A percentile compares a stretch with the other conserved stretches of the same genome.
Evolutionary conservation across 2,113 vertebrate species (phyloP).

Genomic region (Stegastes partitus): DNA sequence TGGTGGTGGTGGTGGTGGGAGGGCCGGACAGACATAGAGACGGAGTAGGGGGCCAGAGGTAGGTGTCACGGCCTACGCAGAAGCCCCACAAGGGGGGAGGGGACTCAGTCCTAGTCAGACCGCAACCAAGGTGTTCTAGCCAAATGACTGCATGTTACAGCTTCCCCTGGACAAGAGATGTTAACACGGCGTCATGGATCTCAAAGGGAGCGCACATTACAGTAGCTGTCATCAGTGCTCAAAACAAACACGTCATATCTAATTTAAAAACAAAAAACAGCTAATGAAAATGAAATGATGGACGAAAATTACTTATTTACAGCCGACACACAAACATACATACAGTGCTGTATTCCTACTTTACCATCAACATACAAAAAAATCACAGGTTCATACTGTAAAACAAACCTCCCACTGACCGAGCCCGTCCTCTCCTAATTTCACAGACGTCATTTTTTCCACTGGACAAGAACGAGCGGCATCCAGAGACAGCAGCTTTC

Average conservation of each 20-base stretch:
- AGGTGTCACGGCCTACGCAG: constrained; percentile 21
- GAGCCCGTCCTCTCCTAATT: not conserved
- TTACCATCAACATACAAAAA: not conserved
- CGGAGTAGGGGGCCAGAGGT: constrained; percentile 7
- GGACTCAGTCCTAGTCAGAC: not conserved
- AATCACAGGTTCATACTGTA: constrained; percentile 13
- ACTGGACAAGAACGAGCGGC: not conserved
- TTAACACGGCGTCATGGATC: not conserved
- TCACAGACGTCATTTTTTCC: constrained; percentile 11
- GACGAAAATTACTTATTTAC: constrained; percentile 27
- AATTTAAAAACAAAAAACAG: not conserved
- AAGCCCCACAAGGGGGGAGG: not conserved
- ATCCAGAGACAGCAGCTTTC: constrained; percentile 31
- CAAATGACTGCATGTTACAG: not conserved
- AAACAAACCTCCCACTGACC: not conserved
- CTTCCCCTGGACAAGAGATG: not conserved
- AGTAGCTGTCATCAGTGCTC: constrained; percentile 17
- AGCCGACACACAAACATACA: not conserved
- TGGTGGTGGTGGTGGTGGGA: constrained; percentile 20
- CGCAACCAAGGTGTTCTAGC: not conserved
- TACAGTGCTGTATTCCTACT: not conserved
- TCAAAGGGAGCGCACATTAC: not conserved
- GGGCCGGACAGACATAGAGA: constrained; percentile 6
- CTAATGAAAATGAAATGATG: not conserved
- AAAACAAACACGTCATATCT: not conserved